Conservation (phyloP, 2,113 vertebrate genomes). For the Psettodes erumei region DNA sequence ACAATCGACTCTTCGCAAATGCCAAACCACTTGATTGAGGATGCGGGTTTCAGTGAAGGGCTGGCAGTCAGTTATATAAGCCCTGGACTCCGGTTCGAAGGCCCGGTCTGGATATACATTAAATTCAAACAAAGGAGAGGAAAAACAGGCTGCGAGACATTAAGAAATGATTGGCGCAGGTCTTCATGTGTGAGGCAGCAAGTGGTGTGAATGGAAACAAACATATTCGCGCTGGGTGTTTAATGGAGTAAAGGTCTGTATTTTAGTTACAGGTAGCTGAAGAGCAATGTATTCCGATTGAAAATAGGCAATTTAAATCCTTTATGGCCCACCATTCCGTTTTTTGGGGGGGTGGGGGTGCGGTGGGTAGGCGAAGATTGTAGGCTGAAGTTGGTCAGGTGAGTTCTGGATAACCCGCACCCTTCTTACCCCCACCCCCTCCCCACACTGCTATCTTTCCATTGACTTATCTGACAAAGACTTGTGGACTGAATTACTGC, state of each 20-base stretch:
- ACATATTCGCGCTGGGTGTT: background rate
- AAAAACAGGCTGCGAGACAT: conserved; percentile 30
- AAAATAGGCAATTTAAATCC: too few species aligned
- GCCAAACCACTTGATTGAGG: conserved; percentile 64
- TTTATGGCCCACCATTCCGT: background rate
- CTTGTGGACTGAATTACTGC: conserved; percentile 55
- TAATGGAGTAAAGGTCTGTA: background rate
- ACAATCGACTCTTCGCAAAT: conserved; percentile 41
- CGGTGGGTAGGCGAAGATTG: background rate
- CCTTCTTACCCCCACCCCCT: conserved; percentile 29
- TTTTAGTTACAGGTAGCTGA: background rate
- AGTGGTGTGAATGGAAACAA: too few species aligned
- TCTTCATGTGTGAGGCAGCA: background rate
- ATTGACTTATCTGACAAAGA: conserved; percentile 51
- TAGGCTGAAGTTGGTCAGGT: conserved; percentile 53
- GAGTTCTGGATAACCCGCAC: conserved; percentile 29
- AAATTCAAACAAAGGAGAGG: conserved; percentile 59
- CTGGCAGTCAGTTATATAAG: conserved; percentile 28
- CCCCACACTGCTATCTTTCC: conserved; percentile 38
- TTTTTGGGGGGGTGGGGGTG: too few species aligned
- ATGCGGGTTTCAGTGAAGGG: conserved; percentile 39
- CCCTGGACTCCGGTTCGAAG: conserved; percentile 47
- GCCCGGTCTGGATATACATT: conserved; percentile 52
- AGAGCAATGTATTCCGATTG: background rate
- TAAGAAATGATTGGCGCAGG: conserved; percentile 38